phyloP scores from a whole-genome alignment of 2,113 vertebrate species.

The Nyctibius bracteatus region DNA sequence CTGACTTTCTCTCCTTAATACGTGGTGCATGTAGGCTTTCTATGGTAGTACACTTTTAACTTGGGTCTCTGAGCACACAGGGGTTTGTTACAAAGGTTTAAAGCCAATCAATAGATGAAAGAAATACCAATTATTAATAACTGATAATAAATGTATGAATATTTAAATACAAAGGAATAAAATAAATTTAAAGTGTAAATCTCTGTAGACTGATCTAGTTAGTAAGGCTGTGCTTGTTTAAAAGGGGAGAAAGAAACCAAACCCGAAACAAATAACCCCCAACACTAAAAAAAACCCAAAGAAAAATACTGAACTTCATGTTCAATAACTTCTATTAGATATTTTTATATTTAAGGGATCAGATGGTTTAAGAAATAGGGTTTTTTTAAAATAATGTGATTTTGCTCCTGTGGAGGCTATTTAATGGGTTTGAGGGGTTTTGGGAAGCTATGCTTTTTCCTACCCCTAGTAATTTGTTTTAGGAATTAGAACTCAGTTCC shows the following conservation, averaged over 20 bases:
- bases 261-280: neutral
- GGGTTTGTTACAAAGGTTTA: neutral
- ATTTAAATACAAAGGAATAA: neutral
- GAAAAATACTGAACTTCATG: neutral
- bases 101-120: neutral
- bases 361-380: neutral
- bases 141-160: neutral
- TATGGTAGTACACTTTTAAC: rapidly evolving
- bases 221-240: neutral
- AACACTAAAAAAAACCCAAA: neutral
- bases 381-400: neutral
- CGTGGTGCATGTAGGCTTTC: neutral
- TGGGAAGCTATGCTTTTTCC: neutral
- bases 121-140: neutral
- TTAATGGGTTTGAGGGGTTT: neutral
- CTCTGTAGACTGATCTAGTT: neutral
- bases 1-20: neutral
- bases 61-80: neutral
- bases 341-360: neutral
- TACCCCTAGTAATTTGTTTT: neutral
- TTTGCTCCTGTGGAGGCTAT: neutral
- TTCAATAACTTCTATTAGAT: neutral
- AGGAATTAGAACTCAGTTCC: neutral
- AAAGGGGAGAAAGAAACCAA: neutral
- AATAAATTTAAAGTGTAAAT: neutral